phyloP scores from a whole-genome alignment of 1,140 invertebrate genomes.

The Drosophila oshimai region DNA sequence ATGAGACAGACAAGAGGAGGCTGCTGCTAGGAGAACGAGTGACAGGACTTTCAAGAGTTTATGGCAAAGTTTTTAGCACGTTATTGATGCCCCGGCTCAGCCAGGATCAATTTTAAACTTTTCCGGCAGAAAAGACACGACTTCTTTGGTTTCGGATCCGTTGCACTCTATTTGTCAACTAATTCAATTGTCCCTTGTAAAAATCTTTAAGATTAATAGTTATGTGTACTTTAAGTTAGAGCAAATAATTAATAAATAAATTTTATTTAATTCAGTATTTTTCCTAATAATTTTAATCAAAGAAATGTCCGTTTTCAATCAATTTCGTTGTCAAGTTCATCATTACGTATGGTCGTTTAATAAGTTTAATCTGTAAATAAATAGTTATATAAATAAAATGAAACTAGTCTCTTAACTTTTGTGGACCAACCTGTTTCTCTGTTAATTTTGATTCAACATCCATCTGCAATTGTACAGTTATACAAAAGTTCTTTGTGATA shows the following conservation, averaged over 20 bases:
- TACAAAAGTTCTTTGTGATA: too few relatives aligned
- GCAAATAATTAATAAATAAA: too few relatives aligned
- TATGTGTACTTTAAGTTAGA: too few relatives aligned
- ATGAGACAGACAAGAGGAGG: slow-evolving; percentile 13
- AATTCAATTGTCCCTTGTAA: slow-evolving; percentile 42
- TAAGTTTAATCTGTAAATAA: not conserved
- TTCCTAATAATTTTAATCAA: too few relatives aligned
- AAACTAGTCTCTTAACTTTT: too few relatives aligned
- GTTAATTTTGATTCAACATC: too few relatives aligned
- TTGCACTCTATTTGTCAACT: slow-evolving; percentile 34
- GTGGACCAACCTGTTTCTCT: too few relatives aligned
- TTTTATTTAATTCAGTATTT: too few relatives aligned
- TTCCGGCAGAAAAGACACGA: slow-evolving; percentile 7
- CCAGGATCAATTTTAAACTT: slow-evolving; percentile 34
- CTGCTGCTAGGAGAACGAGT: not conserved
- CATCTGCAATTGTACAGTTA: too few relatives aligned
- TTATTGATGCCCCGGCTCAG: slow-evolving; percentile 47
- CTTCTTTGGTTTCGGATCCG: not conserved
- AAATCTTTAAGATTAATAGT: slow-evolving; percentile 22
- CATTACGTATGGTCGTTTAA: not conserved
- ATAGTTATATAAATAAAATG: not conserved
- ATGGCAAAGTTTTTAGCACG: slow-evolving; percentile 57
- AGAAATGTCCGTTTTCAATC: not conserved
- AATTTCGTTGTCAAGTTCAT: not conserved
- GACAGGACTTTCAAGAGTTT: slow-evolving; percentile 21